These are phyloP conservation scores for Tyto alba DNA, from an alignment of 2,113 vertebrate genomes.

Conservation along the genomic window DNA sequence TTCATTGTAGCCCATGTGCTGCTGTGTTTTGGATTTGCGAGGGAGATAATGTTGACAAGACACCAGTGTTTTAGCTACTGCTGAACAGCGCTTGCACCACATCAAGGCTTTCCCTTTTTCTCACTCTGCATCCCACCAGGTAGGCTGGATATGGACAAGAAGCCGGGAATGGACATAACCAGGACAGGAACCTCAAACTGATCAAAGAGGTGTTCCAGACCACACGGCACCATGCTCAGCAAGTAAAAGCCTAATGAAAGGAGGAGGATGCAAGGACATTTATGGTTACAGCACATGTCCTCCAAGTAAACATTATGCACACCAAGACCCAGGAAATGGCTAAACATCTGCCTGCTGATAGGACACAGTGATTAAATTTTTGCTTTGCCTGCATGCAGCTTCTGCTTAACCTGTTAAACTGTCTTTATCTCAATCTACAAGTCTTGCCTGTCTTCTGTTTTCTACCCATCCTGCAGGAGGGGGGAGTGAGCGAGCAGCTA, in stretches of 20 bases:
- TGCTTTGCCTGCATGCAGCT: background rate
- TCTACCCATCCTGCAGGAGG: background rate
- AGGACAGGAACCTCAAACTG: background rate
- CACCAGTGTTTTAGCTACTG: accelerated
- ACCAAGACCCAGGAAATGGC: accelerated
- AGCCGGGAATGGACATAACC: background rate
- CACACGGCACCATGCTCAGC: background rate
- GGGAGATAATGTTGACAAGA: background rate
- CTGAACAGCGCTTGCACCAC: accelerated
- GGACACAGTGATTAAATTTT: background rate
- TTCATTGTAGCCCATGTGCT: accelerated
- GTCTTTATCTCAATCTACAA: background rate
- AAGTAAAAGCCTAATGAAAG: background rate
- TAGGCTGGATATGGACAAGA: background rate
- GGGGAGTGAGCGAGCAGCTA: accelerated
- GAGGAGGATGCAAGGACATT: background rate
- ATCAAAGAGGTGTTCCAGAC: background rate
- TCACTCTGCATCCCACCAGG: no score
- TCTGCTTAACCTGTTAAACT: background rate
- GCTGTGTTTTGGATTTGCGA: background rate
- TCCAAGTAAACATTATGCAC: background rate
- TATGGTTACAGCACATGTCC: background rate
- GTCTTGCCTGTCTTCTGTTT: background rate
- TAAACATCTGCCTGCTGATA: background rate
- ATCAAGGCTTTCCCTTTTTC: background rate